Percentiles rank a stretch among this genome's conserved stretches.
Conservation (phyloP, 1,140 invertebrate genomes). For the Sarcophaga bullata region DNA sequence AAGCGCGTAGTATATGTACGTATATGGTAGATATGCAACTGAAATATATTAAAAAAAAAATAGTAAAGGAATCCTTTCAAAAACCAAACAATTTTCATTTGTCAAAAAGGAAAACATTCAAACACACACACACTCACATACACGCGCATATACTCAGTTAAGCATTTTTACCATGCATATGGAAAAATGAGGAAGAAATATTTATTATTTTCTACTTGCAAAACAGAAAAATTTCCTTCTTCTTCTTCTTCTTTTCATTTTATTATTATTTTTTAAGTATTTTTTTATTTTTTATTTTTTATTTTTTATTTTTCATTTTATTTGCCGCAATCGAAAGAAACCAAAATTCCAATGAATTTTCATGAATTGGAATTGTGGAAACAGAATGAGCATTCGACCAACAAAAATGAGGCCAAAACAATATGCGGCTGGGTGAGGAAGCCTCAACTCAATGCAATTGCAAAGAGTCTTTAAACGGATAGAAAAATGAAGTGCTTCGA, state of each 20-base stretch:
- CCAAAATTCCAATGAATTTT: no score
- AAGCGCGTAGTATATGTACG: not conserved
- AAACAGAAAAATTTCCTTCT: not conserved
- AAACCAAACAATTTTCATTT: conserved; percentile 37
- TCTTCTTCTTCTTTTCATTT: conserved; percentile 54
- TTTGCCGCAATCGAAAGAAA: no score
- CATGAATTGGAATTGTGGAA: no score
- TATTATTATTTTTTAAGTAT: conserved; percentile 62
- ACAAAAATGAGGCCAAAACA: not conserved
- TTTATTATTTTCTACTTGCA: not conserved
- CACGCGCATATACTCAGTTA: not conserved
- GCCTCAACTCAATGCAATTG: no score
- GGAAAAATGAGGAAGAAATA: not conserved
- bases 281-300: conserved; percentile 47
- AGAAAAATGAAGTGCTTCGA: no score
- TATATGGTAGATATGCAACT: not conserved
- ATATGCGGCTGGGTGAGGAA: not conserved
- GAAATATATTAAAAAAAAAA: not conserved
- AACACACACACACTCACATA: not conserved
- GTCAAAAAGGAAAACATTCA: conserved; percentile 20
- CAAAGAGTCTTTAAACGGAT: no score
- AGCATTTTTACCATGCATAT: no score
- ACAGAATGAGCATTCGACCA: not conserved
- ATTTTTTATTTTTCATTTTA: conserved; percentile 29
- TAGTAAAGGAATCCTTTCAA: conserved; percentile 22